Evolutionary conservation across 2,888 invertebrate species (phyloP).

Genomic region (Lycocerus yunnanus): DNA sequence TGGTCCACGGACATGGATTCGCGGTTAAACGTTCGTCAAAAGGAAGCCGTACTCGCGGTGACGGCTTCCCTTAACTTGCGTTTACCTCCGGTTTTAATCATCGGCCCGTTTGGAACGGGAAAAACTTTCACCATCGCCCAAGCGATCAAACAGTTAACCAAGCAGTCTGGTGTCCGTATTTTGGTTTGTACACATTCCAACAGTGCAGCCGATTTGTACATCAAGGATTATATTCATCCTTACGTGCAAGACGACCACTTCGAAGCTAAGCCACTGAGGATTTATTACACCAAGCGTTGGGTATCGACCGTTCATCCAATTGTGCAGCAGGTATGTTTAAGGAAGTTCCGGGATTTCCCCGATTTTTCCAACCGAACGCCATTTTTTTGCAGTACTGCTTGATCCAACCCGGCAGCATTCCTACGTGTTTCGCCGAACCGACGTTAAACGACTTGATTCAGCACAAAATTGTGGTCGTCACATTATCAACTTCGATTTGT

Average conservation of each 20-base stretch:
- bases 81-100: slow-evolving; percentile 73
- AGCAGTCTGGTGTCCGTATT: slow-evolving; percentile 68
- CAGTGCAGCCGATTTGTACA: slow-evolving; percentile 84
- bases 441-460: slow-evolving; percentile 71
- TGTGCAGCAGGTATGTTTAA: slow-evolving; percentile 63
- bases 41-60: slow-evolving; percentile 77
- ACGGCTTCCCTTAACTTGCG: slow-evolving; percentile 66
- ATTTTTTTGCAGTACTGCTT: slow-evolving; percentile 69
- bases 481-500: slow-evolving; percentile 77
- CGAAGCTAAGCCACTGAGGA: slow-evolving; percentile 72
- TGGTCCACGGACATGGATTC: slow-evolving; percentile 68
- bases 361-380: background rate
- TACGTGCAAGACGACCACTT: slow-evolving; percentile 70
- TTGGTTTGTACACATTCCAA: slow-evolving; percentile 87
- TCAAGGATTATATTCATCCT: slow-evolving; percentile 80
- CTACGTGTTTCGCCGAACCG: slow-evolving; percentile 69
- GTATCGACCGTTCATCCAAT: slow-evolving; percentile 75
- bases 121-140: slow-evolving; percentile 82
- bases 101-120: slow-evolving; percentile 84
- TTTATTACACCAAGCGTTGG: slow-evolving; percentile 81
- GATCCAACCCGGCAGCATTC: slow-evolving; percentile 57
- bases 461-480: slow-evolving; percentile 77
- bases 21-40: slow-evolving; percentile 75
- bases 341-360: background rate
- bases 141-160: slow-evolving; percentile 70